Conservation (phyloP, 2,797 vertebrate species). For the Nyctalus aviator region DNA sequence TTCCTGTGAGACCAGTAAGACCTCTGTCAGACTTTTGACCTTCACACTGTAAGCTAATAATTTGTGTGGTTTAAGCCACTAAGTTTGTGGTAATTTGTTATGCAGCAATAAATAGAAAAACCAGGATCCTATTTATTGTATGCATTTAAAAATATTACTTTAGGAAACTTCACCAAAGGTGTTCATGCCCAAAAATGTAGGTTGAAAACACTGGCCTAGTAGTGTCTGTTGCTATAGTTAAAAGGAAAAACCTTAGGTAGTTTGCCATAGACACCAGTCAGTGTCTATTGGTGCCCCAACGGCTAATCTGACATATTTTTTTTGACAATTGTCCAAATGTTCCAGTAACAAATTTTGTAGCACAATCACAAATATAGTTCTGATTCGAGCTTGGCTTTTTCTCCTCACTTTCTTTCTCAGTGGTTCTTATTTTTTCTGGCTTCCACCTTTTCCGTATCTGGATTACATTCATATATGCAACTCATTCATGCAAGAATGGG, state of each 20-base stretch:
- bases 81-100: background rate
- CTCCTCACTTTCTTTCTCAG: constrained; percentile 30
- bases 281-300: background rate
- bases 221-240: background rate
- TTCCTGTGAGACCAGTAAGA: background rate
- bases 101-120: background rate
- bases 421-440: constrained; percentile 74
- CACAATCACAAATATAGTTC: constrained; percentile 60
- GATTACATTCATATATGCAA: constrained; percentile 39
- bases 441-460: constrained; percentile 51
- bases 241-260: background rate
- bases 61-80: background rate
- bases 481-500: constrained; percentile 23
- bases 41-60: background rate
- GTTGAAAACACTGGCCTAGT: background rate
- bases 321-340: background rate
- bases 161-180: background rate
- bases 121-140: background rate
- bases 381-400: constrained; percentile 20
- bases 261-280: background rate
- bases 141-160: constrained; percentile 8
- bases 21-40: background rate
- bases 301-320: background rate
- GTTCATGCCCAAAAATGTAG: background rate
- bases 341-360: background rate